Percentiles rank a stretch among this genome's conserved stretches.
phyloP scores from a whole-genome alignment of 2,888 invertebrate genomes.

The Oscheius sp. region DNA sequence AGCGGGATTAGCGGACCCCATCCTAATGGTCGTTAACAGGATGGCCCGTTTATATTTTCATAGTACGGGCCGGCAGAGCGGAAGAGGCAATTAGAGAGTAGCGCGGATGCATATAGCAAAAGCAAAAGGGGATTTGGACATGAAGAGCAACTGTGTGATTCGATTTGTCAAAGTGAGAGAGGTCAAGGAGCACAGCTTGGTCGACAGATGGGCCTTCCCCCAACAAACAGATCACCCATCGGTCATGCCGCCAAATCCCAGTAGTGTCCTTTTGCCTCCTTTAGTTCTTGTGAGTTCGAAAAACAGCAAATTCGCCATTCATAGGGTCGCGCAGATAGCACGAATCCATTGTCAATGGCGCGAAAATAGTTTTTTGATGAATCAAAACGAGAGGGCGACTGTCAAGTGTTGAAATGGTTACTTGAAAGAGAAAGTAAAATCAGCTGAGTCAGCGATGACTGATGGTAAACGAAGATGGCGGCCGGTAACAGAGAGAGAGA shows the following conservation, averaged over 20 bases:
- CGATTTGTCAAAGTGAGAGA: neutral
- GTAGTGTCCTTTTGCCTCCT: neutral
- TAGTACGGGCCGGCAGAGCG: constrained; percentile 23
- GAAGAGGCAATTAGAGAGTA: constrained; percentile 28
- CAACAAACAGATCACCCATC: constrained; percentile 10
- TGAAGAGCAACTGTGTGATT: constrained; percentile 7
- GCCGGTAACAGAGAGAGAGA: neutral
- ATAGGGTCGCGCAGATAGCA: too few relatives aligned
- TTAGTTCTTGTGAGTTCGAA: too few relatives aligned
- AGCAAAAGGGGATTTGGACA: constrained; percentile 28
- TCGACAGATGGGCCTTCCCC: constrained; percentile 5
- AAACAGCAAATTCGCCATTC: too few relatives aligned
- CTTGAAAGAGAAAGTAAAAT: neutral
- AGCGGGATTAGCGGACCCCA: neutral
- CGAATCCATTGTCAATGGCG: too few relatives aligned
- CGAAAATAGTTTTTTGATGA: neutral
- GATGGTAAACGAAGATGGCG: constrained; percentile 17
- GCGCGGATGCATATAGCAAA: constrained; percentile 12
- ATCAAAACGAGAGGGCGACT: neutral
- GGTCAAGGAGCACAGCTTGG: neutral
- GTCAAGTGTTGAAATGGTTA: neutral
- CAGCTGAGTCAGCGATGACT: constrained; percentile 1
- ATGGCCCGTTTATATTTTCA: constrained; percentile 24
- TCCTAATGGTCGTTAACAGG: constrained; percentile 6
- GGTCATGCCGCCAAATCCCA: constrained; percentile 10